Percentiles rank a stretch among this genome's conserved stretches.
Evolutionary conservation across 2,888 invertebrate species (phyloP).

Genomic region (Chironomus riparius): DNA sequence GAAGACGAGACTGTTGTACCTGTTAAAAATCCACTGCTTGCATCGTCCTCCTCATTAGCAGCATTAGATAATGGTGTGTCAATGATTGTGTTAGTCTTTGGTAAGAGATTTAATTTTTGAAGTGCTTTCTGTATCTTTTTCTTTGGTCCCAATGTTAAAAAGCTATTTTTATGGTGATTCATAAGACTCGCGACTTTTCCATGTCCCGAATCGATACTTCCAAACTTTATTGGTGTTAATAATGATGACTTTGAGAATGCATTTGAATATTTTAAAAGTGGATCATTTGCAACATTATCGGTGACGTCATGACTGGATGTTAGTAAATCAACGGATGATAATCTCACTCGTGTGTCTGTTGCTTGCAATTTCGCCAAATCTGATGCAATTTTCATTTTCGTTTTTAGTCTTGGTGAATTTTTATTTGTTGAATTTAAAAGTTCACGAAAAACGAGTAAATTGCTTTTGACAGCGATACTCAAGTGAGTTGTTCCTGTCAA

Average conservation of each 20-base stretch:
- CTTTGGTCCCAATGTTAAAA: conserved; percentile 84
- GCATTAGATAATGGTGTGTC: conserved; percentile 43
- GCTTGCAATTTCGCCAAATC: conserved; percentile 59
- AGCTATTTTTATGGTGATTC: conserved; percentile 56
- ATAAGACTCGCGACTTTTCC: conserved; percentile 36
- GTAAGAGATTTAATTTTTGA: conserved; percentile 82
- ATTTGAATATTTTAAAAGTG: conserved; percentile 35
- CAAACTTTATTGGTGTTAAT: not conserved
- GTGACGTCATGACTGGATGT: conserved; percentile 31
- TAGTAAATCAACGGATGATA: conserved; percentile 66
- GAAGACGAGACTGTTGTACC: conserved; percentile 8
- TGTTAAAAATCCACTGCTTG: conserved; percentile 24
- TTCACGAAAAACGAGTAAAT: conserved; percentile 76
- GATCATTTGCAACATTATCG: conserved; percentile 40
- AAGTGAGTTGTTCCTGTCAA: conserved; percentile 90
- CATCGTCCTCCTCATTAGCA: conserved; percentile 13
- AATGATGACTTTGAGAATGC: conserved; percentile 37
- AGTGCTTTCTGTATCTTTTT: conserved; percentile 73
- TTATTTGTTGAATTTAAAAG: conserved; percentile 47
- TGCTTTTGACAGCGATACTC: conserved; percentile 93
- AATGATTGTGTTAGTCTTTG: conserved; percentile 52
- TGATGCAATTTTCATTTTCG: conserved; percentile 40
- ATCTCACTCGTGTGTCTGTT: conserved; percentile 58
- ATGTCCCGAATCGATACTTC: conserved; percentile 31
- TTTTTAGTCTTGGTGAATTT: conserved; percentile 61